phyloP scores from a whole-genome alignment of 2,797 vertebrate genomes.

The Numenius phaeopus region DNA sequence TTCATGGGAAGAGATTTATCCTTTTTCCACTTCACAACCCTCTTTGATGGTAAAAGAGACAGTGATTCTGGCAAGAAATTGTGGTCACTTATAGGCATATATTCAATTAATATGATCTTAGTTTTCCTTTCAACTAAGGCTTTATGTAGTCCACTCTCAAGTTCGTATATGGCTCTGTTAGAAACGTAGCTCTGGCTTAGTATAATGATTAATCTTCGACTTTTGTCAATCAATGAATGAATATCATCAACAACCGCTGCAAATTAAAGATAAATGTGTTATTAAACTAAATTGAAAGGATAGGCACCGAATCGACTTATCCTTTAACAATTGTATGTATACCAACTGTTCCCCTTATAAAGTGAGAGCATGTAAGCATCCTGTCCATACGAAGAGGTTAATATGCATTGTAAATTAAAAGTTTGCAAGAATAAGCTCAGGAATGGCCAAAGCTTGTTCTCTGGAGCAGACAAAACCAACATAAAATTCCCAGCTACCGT shows the following conservation, averaged over 20 bases:
- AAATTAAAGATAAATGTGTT: conserved; percentile 56
- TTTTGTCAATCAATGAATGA: conserved; percentile 84
- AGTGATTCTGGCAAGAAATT: conserved; percentile 82
- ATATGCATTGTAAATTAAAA: not conserved
- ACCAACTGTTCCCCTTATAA: not conserved
- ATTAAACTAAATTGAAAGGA: conserved; percentile 8
- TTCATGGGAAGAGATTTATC: conserved; percentile 72
- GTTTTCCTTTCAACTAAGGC: conserved; percentile 89
- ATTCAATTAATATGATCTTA: conserved; percentile 86
- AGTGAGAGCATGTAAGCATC: not conserved
- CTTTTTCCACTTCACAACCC: conserved; percentile 86
- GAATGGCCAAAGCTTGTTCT: not conserved
- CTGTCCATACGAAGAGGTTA: not conserved
- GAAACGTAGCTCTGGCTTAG: conserved; percentile 79
- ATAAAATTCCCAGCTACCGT: not conserved
- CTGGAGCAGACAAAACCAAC: not conserved
- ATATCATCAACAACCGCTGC: conserved; percentile 86
- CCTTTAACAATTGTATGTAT: not conserved
- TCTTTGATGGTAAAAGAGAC: conserved; percentile 83
- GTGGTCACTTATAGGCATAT: conserved; percentile 66
- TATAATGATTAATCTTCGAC: conserved; percentile 87
- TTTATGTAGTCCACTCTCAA: conserved; percentile 87
- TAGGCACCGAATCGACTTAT: not conserved
- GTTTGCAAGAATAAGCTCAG: not conserved
- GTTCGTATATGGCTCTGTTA: conserved; percentile 76